phyloP scores from a whole-genome alignment of 2,888 invertebrate genomes.

The Cryptus armator region DNA sequence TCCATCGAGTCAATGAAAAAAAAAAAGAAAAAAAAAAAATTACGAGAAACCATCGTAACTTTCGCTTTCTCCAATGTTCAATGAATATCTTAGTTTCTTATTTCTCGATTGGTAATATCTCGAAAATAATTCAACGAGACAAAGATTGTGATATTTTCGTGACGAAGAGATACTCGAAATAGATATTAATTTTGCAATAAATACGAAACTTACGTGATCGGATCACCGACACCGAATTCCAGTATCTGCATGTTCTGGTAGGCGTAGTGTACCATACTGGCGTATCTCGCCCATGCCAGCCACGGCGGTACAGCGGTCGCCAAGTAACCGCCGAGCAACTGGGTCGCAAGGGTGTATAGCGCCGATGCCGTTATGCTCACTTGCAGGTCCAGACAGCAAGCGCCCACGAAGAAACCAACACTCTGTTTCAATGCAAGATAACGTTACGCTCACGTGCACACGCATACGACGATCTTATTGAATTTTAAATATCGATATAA shows the following conservation, averaged over 20 bases:
- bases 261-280: slow-evolving; percentile 92
- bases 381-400: slow-evolving; percentile 91
- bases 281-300: slow-evolving; percentile 91
- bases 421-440: slow-evolving; percentile 84
- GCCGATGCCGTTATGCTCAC: slow-evolving; percentile 92
- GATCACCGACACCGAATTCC: slow-evolving; percentile 90
- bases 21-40: too few relatives aligned
- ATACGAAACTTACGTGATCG: slow-evolving; percentile 87
- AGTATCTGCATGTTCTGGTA: slow-evolving; percentile 93
- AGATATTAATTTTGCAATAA: not conserved
- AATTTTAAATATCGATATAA: slow-evolving; percentile 6
- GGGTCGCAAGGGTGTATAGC: slow-evolving; percentile 91
- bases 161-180: too few relatives aligned
- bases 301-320: slow-evolving; percentile 91
- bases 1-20: too few relatives aligned
- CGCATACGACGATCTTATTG: not conserved
- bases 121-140: too few relatives aligned
- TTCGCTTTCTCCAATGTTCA: too few relatives aligned
- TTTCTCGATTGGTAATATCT: too few relatives aligned
- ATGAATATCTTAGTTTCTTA: too few relatives aligned
- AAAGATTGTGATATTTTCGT: too few relatives aligned
- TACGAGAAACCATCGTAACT: too few relatives aligned
- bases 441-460: slow-evolving; percentile 8
- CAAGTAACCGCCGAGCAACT: slow-evolving; percentile 91
- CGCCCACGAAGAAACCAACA: slow-evolving; percentile 92